Evolutionary conservation across 92 coral and sea anemone species (phyloP).

Genomic region (Zoanthus sociatus): DNA sequence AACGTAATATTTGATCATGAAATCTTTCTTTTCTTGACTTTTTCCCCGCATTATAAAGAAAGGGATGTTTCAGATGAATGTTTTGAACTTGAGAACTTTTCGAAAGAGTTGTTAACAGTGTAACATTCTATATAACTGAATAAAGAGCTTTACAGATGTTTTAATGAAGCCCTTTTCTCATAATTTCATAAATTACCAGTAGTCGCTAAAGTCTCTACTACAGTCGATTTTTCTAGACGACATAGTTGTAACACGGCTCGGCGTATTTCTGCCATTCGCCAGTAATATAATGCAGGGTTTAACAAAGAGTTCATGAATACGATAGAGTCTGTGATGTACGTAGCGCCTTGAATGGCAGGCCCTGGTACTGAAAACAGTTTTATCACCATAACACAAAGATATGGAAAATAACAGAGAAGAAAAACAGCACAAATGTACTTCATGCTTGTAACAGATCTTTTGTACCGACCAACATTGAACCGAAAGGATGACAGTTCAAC

Average conservation of each 20-base stretch:
- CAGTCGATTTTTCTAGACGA: background rate
- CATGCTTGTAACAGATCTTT: slow-evolving; percentile 33
- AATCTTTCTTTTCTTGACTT: too few species aligned
- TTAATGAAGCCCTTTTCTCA: background rate
- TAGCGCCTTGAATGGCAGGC: slow-evolving; percentile 39
- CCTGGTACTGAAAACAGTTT: slow-evolving; percentile 23
- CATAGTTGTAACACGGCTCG: slow-evolving; percentile 18
- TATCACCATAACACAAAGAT: slow-evolving; percentile 33
- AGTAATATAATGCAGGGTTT: slow-evolving; percentile 23
- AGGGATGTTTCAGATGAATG: too few species aligned
- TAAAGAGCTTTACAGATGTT: background rate
- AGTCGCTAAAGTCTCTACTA: background rate
- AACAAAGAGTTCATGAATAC: slow-evolving; percentile 17
- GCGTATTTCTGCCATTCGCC: slow-evolving; percentile 34
- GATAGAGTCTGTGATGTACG: slow-evolving; percentile 29
- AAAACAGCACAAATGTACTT: slow-evolving; percentile 6
- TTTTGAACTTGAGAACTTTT: too few species aligned
- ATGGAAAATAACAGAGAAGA: slow-evolving; percentile 34
- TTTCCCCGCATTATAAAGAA: too few species aligned
- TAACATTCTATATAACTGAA: background rate
- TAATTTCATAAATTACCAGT: background rate
- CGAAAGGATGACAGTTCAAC: background rate
- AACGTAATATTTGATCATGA: background rate
- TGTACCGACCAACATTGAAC: slow-evolving; percentile 25
- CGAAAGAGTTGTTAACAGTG: too few species aligned